Percentiles rank a stretch among this genome's conserved stretches.
Evolutionary conservation across 2,888 invertebrate genomes (phyloP).

Genomic region (Cephus runcator): DNA sequence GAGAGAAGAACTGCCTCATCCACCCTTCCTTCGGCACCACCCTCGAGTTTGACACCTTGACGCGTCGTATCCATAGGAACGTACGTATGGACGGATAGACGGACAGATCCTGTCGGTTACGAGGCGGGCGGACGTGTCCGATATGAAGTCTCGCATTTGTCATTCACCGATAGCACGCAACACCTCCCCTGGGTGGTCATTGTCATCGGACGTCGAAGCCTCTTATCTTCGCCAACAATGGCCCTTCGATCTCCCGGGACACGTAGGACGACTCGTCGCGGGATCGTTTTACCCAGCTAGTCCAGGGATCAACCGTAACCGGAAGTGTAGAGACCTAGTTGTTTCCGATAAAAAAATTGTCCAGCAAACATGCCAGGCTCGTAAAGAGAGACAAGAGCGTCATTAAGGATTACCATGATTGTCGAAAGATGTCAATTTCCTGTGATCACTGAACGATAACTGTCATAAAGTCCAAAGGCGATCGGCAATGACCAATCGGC

Average conservation of each 20-base stretch:
- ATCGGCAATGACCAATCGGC: background rate
- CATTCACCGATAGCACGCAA: conserved; percentile 51
- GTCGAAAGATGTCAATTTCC: background rate
- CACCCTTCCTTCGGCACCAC: conserved; percentile 18
- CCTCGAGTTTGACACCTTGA: conserved; percentile 2
- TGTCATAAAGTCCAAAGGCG: background rate
- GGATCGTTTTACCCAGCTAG: background rate
- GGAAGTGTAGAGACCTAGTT: conserved; percentile 24
- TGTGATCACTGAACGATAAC: background rate
- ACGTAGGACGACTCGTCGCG: conserved; percentile 16
- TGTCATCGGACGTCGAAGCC: conserved; percentile 45
- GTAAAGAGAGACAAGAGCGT: background rate
- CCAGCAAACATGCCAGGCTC: background rate
- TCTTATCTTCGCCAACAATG: conserved; percentile 58
- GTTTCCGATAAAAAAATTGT: background rate
- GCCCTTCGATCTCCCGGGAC: conserved; percentile 45
- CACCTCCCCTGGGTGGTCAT: conserved; percentile 53
- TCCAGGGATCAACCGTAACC: background rate
- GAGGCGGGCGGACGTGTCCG: conserved; percentile 30
- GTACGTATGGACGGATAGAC: conserved; percentile 23
- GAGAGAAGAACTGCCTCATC: conserved; percentile 17
- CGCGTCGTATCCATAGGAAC: background rate
- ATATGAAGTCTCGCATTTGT: conserved; percentile 50
- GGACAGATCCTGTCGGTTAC: conserved; percentile 31
- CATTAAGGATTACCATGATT: background rate